Base-by-base conservation (phyloP, 2,888 invertebrate genomes). In the Celastrina argiolus region DNA sequence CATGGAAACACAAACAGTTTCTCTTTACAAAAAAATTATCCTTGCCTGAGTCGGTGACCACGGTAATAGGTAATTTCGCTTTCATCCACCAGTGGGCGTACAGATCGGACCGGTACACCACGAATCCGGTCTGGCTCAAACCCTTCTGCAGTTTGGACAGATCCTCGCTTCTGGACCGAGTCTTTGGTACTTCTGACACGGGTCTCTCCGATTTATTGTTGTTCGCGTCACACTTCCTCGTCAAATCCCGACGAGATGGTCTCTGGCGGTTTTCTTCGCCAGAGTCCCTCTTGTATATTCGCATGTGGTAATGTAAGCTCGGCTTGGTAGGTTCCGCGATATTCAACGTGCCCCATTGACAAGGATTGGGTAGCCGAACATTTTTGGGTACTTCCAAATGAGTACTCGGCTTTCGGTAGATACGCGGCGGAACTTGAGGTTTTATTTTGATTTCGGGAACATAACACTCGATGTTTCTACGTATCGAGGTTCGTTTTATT, bases 81-180 rank as follows among this genome's bases (percentile, higher is more conserved):
- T 97, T 97, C 92, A 97, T 94, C 96, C 97, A 97, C 97, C 97
- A 97, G 91, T 97, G 97, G 71, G 96, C 97, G 85, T 97, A 97
- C 85, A 97, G 92, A 78, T 96, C 96, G 63, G 96, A 96, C 69
- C 95, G 95, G 86, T 95, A 97, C 79, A 95, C 91, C 84, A 92
- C 84, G 74, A 89, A 90, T 70, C 90, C 90, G 72, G 85, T 81
- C 72, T 87, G 84, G 14, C 22, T 22, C 72, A 87, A 75, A 74
- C 84, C 82, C 78, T 87, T 87, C 82, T 86, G 87, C 80, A 82
- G 72, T 78, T 92, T 92, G 2, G 88, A 83, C 71, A 88, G 76
- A 72, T 92, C 91, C 75, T 88, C 91, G 74, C 92, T 92, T 65
- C 88, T 85, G 73, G 91, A 88, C 72, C 88, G 83, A 69, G 82